Evolutionary conservation across 2,797 vertebrate species (phyloP), one percentile per base, ranked within the genome.

Genomic region (Phrynocephalus vlangalii): DNA sequence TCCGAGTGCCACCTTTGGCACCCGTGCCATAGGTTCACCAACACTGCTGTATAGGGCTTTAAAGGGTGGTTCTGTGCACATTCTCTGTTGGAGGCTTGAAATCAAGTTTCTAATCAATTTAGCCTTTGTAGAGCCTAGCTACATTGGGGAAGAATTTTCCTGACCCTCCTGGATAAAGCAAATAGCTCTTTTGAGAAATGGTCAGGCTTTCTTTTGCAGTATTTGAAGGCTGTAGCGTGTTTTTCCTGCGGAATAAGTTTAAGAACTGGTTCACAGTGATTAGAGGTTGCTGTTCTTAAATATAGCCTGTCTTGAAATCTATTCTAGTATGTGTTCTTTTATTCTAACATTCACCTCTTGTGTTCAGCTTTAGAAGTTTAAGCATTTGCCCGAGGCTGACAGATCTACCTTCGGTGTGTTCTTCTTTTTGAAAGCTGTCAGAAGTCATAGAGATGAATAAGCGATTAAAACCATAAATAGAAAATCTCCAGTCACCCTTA

Each of bases 371-470:
- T 83, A 71, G 63, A 56, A 63, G 38, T 72, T 50, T 84, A 79
- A 77, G 52, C 20, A 50, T 50, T 79, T 79, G 87, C 67, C 28
- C 20, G 52, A 44, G 81, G 50, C 52, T 72, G 28, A 18, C 52
- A 79, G 66, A n/a, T 72, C 73, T 28, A 73, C 38, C 84, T 79
- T 88, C 9, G 28, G 7, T 63, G 76, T 73, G 3, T 22, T 79
- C 15, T 13, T 30, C 33, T 88, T 71, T 79, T 73, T 72, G 56
- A 84, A 84, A 83, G 82, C 84, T 83, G 83, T 84, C 13, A 3
- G 79, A 71, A 90, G 28, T 77, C 10, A 9, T 0, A 1, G 44
- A 20, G 1, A 22, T 30, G 24, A 63, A 33, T 48, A 18, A 24
- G 66, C 5, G 30, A 9, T 79, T 76, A 77, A 26, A 79, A 3